Conservation (phyloP, 2,113 vertebrate species). For the Leptosomus discolor region DNA sequence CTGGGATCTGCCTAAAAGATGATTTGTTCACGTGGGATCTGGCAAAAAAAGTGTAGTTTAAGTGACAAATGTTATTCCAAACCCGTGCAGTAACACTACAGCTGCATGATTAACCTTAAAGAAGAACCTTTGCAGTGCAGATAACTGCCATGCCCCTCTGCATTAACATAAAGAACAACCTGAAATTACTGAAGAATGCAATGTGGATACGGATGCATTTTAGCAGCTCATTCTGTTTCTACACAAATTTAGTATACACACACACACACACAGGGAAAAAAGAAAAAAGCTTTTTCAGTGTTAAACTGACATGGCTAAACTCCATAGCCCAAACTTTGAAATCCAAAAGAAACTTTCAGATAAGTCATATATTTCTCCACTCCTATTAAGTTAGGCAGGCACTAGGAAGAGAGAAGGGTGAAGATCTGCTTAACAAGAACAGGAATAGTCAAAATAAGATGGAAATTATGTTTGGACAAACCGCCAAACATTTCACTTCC, state of each 20-base stretch:
- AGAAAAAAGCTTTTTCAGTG: background rate
- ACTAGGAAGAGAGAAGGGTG: background rate
- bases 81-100: background rate
- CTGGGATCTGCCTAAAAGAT: background rate
- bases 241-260: background rate
- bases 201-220: background rate
- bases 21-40: background rate
- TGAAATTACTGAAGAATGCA: background rate
- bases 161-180: background rate
- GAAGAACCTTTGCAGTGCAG: background rate
- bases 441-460: background rate
- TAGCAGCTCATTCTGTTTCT: background rate
- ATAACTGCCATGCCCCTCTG: rapidly evolving
- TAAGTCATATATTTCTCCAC: background rate
- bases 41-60: background rate
- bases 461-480: background rate
- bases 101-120: background rate
- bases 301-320: background rate
- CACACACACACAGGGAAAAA: background rate
- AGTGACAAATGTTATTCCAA: background rate
- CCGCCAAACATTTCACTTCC: background rate
- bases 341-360: background rate
- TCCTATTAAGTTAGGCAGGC: background rate
- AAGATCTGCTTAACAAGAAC: background rate
- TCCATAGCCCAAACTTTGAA: background rate